A percentile compares a stretch with the other conserved stretches of the same genome.
These are phyloP conservation scores for Carassius gibelio DNA, from an alignment of 2,113 vertebrate genomes.

Conservation along the genomic window DNA sequence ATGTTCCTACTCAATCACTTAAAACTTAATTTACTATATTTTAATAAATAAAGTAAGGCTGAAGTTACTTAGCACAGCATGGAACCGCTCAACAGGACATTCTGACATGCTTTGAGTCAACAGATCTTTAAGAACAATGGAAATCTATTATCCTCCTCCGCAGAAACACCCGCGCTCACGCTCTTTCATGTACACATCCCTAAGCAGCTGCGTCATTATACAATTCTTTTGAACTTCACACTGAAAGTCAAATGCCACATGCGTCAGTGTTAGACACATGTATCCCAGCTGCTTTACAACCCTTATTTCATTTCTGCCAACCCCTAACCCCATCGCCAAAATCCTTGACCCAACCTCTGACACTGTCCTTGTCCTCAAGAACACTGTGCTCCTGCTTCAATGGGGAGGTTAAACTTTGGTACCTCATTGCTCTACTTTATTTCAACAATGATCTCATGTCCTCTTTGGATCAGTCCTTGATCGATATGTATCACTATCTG, in stretches of 20 bases:
- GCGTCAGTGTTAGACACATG: constrained; percentile 79
- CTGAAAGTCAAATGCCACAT: constrained; percentile 80
- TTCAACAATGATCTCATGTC: constrained; percentile 12
- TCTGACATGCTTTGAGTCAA: not conserved
- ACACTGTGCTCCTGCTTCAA: constrained; percentile 1
- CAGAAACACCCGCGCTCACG: constrained; percentile 50
- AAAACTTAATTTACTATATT: not conserved
- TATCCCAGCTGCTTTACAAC: constrained; percentile 74
- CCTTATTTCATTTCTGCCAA: constrained; percentile 63
- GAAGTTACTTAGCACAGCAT: not conserved
- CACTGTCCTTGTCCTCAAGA: constrained; percentile 24
- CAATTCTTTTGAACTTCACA: constrained; percentile 80
- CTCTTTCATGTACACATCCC: constrained; percentile 63
- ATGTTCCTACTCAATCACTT: not conserved
- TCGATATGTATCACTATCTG: not conserved
- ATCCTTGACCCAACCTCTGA: constrained; percentile 12
- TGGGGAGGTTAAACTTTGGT: not conserved
- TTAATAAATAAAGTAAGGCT: not conserved
- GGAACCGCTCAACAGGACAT: not conserved
- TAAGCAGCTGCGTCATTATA: constrained; percentile 78
- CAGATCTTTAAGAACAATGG: constrained; percentile 2
- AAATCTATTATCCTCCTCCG: constrained; percentile 39
- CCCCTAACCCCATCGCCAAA: not conserved
- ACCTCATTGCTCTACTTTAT: constrained; percentile 21
- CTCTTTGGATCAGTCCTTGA: not conserved